A percentile compares a stretch with the other conserved stretches of the same genome.
These are phyloP conservation scores for Acanthococcus lagerstroemiae DNA, from an alignment of 2,888 invertebrate genomes.

Conservation along the genomic window DNA sequence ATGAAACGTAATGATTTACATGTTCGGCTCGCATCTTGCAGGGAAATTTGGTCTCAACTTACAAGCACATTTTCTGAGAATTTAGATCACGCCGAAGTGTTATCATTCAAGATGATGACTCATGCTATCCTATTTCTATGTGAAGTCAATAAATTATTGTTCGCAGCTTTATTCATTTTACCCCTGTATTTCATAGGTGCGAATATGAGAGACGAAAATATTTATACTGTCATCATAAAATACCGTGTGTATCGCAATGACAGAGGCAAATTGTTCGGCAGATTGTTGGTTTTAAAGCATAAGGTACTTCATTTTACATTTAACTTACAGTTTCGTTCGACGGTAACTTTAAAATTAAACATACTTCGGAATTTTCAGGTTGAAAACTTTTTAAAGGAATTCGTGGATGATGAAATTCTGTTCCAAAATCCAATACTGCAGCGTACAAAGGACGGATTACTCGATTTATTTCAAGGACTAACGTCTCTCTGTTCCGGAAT, in stretches of 20 bases:
- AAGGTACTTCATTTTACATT: slow-evolving; percentile 1
- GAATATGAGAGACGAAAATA: slow-evolving; percentile 1
- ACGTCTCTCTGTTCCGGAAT: slow-evolving; percentile 20
- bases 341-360: neutral
- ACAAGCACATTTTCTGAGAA: no score
- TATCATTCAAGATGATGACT: no score
- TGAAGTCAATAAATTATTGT: neutral
- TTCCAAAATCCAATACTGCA: slow-evolving; percentile 18
- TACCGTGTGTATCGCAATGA: slow-evolving; percentile 23
- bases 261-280: slow-evolving; percentile 19
- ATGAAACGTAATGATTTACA: neutral
- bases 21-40: neutral
- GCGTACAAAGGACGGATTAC: slow-evolving; percentile 14
- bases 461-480: slow-evolving; percentile 21
- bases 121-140: no score
- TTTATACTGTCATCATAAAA: slow-evolving; percentile 14
- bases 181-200: slow-evolving; percentile 7
- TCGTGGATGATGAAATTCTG: slow-evolving; percentile 11
- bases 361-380: slow-evolving; percentile 12
- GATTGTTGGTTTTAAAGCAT: slow-evolving; percentile 16
- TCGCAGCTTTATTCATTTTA: neutral
- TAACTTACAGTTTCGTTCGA: neutral
- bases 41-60: neutral
- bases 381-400: slow-evolving; percentile 18
- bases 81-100: no score